Evolutionary conservation across 2,797 vertebrate species (phyloP), one percentile per base, ranked within the genome.

Genomic region (Crypturellus tataupa): DNA sequence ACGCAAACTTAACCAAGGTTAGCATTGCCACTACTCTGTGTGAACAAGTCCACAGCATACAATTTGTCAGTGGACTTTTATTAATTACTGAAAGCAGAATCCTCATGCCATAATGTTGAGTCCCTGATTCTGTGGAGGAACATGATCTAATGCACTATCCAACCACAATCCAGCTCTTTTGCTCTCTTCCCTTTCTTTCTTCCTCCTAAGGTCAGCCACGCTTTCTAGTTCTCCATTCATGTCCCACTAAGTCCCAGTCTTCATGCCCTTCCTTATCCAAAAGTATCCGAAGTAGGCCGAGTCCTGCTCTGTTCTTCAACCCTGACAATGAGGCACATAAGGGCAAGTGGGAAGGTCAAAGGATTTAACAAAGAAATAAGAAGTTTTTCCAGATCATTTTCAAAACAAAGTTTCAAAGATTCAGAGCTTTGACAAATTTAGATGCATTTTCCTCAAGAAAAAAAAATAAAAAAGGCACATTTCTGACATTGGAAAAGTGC

Each of bases 301-400:
- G 12, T 65, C 12, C 55, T 72, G 18, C 25, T 81, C 67, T 13
- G 3, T 27, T 92, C 51, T 60, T 92, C 75, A 81, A 7, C 16
- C 58, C 56, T 47, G 76, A 77, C 24, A 77, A 56, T 47, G 64
- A 90, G 90, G 75, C 40, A 56, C 62, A 21, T 60, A 72, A 93
- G 60, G n/a, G 44, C 47, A 92, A 87, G 92, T 53, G 60, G 64
- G 53, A 89, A 63, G 58, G 51, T 68, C 64, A 82, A 64, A 70
- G 79, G 87, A 77, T 80, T 70, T n/a, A 87, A 17, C 19, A 75
- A 65, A 71, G 42, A 82, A 82, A 19, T 47, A 76, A 88, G n/a
- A 76, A 93, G 60, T 20, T 29, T 60, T 94, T 85, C 83, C 33
- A 59, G 55, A 35, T 65, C 46, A 37, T 80, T 93, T 89, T 80